Evolutionary conservation across 2,797 vertebrate genomes (phyloP), one percentile per base, ranked within the genome.

Genomic region (Gambusia yucatana): DNA sequence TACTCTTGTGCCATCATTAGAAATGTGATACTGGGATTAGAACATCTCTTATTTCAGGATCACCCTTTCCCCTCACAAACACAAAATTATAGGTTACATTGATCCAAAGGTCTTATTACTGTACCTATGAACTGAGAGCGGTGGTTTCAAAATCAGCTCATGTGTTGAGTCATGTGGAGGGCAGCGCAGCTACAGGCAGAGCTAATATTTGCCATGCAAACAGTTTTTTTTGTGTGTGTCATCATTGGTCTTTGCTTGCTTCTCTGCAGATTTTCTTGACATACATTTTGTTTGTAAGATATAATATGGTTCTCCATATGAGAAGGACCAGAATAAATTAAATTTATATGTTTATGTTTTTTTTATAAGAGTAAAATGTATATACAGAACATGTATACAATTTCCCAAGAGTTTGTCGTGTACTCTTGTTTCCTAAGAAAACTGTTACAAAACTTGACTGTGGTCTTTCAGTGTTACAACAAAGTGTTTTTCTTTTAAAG

Each of bases 101-200:
- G 48, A 84, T 75, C 73, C 77, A 81, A 82, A 86, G 70, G 82
- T 84, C 59, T 87, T 52, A 89, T 91, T 89, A 89, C 77, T 78
- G 70, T 80, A 85, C 83, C 85, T 88, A 84, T 57, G 41, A 69
- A 83, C 79, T 16, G 47, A 75, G 75, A 57, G 72, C 72, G 39
- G 48, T 28, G 46, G 41, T 83, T 88, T 87, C 47, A 67, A 73
- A 83, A 77, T 80, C 77, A 65, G 39, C 47, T 30, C n/a, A 25
- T 67, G 69, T 73, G 46, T 25, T 84, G 82, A 89, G 69, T 89
- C 84, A 82, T n/a, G 33, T 7, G 4, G 30, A 48, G 10, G 80
- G 80, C 63, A 75, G 57, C 33, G 28, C 39, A 70, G 67, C 71
- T 71, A 7, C 48, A 74, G 57, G 47, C 48, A 4, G 44, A 77